Evolutionary conservation across 2,888 invertebrate genomes (phyloP).

Genomic region (Tinea trinotella): DNA sequence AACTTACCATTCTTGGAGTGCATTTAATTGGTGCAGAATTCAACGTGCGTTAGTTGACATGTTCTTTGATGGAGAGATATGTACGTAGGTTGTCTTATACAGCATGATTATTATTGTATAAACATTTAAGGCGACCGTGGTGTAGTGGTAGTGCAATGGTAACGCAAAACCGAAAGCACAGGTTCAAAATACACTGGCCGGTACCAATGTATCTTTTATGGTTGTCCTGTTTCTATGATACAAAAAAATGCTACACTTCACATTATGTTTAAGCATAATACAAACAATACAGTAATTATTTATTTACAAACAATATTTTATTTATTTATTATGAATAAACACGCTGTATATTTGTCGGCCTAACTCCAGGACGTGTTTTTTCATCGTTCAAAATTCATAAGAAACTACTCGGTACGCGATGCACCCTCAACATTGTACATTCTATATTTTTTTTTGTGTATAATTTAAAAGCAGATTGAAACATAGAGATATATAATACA

Average conservation of each 20-base stretch:
- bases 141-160: no score
- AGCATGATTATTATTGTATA: slow-evolving; percentile 16
- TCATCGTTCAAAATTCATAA: slow-evolving; percentile 59
- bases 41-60: slow-evolving; percentile 28
- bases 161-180: no score
- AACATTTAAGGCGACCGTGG: no score
- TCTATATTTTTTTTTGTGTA: slow-evolving; percentile 61
- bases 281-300: background rate
- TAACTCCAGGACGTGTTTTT: slow-evolving; percentile 30
- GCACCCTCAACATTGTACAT: slow-evolving; percentile 27
- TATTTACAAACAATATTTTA: slow-evolving; percentile 21
- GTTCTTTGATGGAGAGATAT: slow-evolving; percentile 17
- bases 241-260: no score
- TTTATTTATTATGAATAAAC: slow-evolving; percentile 1
- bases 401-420: slow-evolving; percentile 41
- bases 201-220: no score
- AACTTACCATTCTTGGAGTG: slow-evolving; percentile 41
- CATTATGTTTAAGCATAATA: background rate
- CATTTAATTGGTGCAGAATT: slow-evolving; percentile 48
- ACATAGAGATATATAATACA: no score
- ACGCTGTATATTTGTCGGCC: background rate
- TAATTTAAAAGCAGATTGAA: slow-evolving; percentile 53
- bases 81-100: slow-evolving; percentile 16
- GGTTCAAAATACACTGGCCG: background rate
- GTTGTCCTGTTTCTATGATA: no score